Evolutionary conservation across 2,113 vertebrate species (phyloP).

Genomic region (Sinocyclocheilus grahami): DNA sequence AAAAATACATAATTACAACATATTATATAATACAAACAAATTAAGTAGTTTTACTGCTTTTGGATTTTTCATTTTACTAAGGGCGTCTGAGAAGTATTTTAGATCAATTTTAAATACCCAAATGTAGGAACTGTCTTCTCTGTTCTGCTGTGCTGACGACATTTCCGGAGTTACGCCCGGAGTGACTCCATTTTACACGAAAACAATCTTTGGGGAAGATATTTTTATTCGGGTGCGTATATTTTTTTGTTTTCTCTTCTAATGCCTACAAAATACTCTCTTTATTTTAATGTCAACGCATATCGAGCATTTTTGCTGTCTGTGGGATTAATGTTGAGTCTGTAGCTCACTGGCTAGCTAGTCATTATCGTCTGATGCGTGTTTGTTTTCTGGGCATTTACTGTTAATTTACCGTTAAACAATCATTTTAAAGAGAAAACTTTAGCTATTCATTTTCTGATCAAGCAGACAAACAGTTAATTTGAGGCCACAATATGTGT

Average conservation of each 20-base stretch:
- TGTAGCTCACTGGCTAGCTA: conserved; percentile 11
- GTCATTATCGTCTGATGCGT: conserved; percentile 12
- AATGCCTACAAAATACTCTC: neutral
- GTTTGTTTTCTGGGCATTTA: neutral
- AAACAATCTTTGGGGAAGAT: conserved; percentile 22
- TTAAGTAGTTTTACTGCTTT: too few relatives aligned
- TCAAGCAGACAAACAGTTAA: neutral
- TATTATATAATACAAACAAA: too few relatives aligned
- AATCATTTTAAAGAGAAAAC: neutral
- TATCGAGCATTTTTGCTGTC: neutral
- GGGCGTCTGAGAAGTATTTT: too few relatives aligned
- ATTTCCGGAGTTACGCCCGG: conserved; percentile 64
- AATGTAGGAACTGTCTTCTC: conserved; percentile 13
- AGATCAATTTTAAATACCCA: neutral
- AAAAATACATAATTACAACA: too few relatives aligned
- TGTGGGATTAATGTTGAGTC: neutral
- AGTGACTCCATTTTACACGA: conserved; percentile 58
- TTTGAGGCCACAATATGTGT: neutral
- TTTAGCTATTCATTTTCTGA: neutral
- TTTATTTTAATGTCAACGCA: neutral
- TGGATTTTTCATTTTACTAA: too few relatives aligned
- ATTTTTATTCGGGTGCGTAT: conserved; percentile 15
- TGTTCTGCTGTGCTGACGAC: conserved; percentile 51
- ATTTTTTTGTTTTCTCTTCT: neutral
- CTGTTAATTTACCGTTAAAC: neutral